A percentile compares a stretch with the other conserved stretches of the same genome.
These are phyloP conservation scores for Tenthredo notha DNA, from an alignment of 2,888 invertebrate genomes.

Conservation along the genomic window DNA sequence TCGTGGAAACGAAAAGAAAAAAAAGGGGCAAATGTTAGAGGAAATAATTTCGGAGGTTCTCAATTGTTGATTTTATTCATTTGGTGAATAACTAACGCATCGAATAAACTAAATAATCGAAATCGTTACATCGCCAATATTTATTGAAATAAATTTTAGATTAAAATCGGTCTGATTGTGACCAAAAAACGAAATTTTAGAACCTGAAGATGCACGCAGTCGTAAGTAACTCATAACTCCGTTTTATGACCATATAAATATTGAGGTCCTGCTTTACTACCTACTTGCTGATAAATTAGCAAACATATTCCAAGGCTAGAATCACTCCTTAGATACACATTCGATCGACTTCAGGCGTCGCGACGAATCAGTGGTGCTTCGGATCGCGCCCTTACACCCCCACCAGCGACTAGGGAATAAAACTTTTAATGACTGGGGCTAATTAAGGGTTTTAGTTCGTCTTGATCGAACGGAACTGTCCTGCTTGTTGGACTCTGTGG, in stretches of 20 bases:
- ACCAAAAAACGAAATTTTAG: not conserved
- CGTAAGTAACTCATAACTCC: not conserved
- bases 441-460: constrained; percentile 36
- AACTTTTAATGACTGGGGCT: constrained; percentile 39
- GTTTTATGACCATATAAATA: not conserved
- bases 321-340: constrained; percentile 25
- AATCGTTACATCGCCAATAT: too few species aligned
- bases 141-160: not conserved
- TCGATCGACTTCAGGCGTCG: constrained; percentile 21
- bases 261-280: not conserved
- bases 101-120: too few species aligned
- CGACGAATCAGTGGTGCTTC: constrained; percentile 28
- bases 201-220: not conserved
- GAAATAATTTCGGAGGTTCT: not conserved
- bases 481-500: not conserved
- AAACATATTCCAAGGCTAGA: constrained; percentile 16
- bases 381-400: not conserved
- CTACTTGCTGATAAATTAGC: constrained; percentile 35
- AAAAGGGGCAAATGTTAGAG: not conserved
- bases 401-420: constrained; percentile 37
- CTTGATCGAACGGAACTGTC: not conserved
- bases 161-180: not conserved
- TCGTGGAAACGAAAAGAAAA: not conserved
- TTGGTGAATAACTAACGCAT: too few species aligned
- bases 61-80: not conserved